Evolutionary conservation across 2,113 vertebrate genomes (phyloP).

Genomic region (Chaetodon trifascialis): DNA sequence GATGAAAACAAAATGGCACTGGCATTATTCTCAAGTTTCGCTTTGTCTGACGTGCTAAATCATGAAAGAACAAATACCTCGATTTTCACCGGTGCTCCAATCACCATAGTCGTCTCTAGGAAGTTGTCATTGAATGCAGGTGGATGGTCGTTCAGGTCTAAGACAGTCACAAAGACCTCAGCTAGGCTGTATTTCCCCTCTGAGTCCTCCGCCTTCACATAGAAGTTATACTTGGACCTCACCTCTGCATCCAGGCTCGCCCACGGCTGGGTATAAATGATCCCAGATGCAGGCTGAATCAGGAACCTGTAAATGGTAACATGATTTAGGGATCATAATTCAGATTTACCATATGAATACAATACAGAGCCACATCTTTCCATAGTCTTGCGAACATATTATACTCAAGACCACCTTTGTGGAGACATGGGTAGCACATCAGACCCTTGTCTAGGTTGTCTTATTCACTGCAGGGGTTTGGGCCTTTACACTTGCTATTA

Average conservation of each 20-base stretch:
- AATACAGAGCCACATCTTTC: not conserved
- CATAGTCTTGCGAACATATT: not conserved
- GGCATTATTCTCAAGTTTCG: not conserved
- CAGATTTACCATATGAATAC: not conserved
- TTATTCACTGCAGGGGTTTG: not conserved
- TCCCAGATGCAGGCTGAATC: slow-evolving; percentile 91
- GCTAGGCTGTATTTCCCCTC: slow-evolving; percentile 95
- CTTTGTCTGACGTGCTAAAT: not conserved
- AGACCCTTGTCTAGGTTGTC: not conserved
- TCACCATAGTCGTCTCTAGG: slow-evolving; percentile 94
- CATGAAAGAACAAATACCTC: slow-evolving; percentile 81
- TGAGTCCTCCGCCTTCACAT: slow-evolving; percentile 94
- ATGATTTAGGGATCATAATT: not conserved
- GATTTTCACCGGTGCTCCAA: slow-evolving; percentile 93
- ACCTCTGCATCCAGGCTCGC: slow-evolving; percentile 93
- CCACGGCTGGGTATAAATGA: slow-evolving; percentile 97
- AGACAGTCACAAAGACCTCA: slow-evolving; percentile 92
- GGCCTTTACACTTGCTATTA: not conserved
- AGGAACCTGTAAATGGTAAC: slow-evolving; percentile 87
- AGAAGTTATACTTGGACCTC: slow-evolving; percentile 93
- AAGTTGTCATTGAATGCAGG: slow-evolving; percentile 93
- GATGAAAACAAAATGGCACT: not conserved
- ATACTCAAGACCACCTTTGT: not conserved
- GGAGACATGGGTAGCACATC: not conserved
- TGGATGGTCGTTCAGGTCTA: slow-evolving; percentile 95